Evolutionary conservation across 2,113 vertebrate genomes (phyloP), one percentile per base, ranked within the genome.

Genomic region (Agapornis roseicollis): DNA sequence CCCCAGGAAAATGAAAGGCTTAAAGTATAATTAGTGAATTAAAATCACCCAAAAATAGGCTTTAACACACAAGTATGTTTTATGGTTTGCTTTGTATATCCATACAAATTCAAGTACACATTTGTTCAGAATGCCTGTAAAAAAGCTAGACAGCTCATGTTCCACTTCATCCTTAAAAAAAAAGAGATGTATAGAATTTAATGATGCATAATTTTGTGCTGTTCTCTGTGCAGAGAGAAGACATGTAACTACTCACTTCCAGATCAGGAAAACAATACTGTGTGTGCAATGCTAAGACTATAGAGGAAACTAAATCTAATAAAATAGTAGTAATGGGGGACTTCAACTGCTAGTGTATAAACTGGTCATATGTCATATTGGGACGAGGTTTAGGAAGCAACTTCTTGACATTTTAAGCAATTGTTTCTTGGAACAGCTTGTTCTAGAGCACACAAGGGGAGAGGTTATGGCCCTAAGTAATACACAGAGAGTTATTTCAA

Each of bases 341-440:
- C 92, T 95, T 89, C 85, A 81, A 79, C 85, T 88, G 83, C 72
- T 92, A 85, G 77, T 64, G 74, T 78, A 93, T 87, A 96, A 96
- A 93, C 88, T 87, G 90, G 65, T 72, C 80, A 53, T 95, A 95
- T 93, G 85, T 95, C 96, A 97, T 88, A 90, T 10, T 76, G 85
- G 90, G 96, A 90, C 4, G 19, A 90, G 65, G 73, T 78, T 96
- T 96, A 96, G 85, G 88, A 94, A 95, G 92, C 77, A 94, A 93
- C 96, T 86, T 95, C 85, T 88, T 97, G 96, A 96, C 96, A 96
- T 97, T 94, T 96, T 88, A 94, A 95, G 83, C 90, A 94, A 96
- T 96, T 95, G 88, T 94, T 96, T 87, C 83, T 90, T 94, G 92
- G 85, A 96, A 90, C 92, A 82, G 80, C 88, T 93, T 18, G 15